phyloP scores from a whole-genome alignment of 2,888 invertebrate genomes.

The Dermolepida albohirtum region DNA sequence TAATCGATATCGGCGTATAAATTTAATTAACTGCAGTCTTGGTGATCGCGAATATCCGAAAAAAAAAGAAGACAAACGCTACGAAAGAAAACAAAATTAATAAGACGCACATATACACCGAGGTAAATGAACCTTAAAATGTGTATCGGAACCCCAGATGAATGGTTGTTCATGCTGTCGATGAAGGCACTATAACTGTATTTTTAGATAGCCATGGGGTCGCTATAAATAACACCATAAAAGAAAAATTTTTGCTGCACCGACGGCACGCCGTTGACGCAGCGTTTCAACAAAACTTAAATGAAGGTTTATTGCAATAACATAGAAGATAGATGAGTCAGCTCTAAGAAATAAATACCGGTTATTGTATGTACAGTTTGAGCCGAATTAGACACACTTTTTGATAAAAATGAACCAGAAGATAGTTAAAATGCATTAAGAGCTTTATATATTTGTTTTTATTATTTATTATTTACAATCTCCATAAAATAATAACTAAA shows the following conservation, averaged over 20 bases:
- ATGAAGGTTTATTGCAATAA: neutral
- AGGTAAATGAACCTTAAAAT: conserved; percentile 36
- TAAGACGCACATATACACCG: neutral
- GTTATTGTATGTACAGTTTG: too few species aligned
- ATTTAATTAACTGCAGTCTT: conserved; percentile 19
- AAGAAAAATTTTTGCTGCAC: conserved; percentile 7
- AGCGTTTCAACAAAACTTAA: conserved; percentile 6
- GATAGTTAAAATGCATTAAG: too few species aligned
- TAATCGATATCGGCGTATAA: conserved; percentile 23
- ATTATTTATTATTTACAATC: too few species aligned
- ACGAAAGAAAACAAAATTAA: neutral
- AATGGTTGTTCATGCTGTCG: conserved; percentile 29
- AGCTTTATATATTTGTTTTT: too few species aligned
- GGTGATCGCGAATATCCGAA: conserved; percentile 12
- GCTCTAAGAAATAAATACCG: too few species aligned
- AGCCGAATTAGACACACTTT: too few species aligned
- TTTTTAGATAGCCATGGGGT: conserved; percentile 37
- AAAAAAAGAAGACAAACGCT: neutral
- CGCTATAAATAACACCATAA: conserved; percentile 26
- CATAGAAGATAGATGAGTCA: neutral
- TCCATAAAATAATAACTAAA: too few species aligned
- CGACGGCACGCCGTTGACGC: conserved; percentile 9
- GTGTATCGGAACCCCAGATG: conserved; percentile 29
- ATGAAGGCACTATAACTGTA: conserved; percentile 23
- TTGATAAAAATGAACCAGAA: too few species aligned